Base-by-base conservation (phyloP, 2,113 vertebrate species). In the Prietella phreatophila region DNA sequence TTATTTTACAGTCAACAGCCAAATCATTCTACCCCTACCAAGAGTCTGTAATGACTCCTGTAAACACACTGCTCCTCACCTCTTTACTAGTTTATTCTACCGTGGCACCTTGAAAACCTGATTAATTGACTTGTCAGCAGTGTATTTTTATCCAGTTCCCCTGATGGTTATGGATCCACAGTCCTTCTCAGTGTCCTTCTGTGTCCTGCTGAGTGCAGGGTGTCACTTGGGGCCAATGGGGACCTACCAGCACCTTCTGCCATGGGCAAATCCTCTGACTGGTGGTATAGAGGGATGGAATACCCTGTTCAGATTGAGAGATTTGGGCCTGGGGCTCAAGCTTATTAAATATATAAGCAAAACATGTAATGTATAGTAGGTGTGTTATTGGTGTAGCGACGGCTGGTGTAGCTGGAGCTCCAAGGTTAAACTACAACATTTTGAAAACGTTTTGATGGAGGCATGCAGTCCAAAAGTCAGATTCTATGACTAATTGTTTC, bases 41-140 rank as follows among this genome's bases (percentile, higher is more conserved):
- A 63, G 9, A 88, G 76, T 63, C 42, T 71, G 11, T 65, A 81
- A 67, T 33, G 91, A 93, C 92, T 61, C 25, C 90, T 93, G 90
- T 93, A 88, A 89, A 89, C 89, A 89, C 86, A 91, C 85, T 91
- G 90, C 93, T 94, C 92, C 93, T 88, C 91, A 94, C 91, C 93
- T 93, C 93, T 92, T 93, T 94, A 95, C 94, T 92, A 94, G 93
- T 93, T 93, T 95, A 92, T 94, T 94, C 94, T 93, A 87, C 93
- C 91, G 93, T 93, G 94, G 94, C 95, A 96, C 94, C 95, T 95
- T 96, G 94, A 90, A 96, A 95, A 94, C 56, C 95, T 96, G 95
- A 96, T 96, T 96, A 96, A 96, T 96, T 95, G 95, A 96, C 94
- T 95, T 96, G 95, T 96, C 95, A 95, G 95, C 95, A 96, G 92